Base-by-base conservation (phyloP, 2,797 vertebrate species). In the Threskiornis aethiopicus region DNA sequence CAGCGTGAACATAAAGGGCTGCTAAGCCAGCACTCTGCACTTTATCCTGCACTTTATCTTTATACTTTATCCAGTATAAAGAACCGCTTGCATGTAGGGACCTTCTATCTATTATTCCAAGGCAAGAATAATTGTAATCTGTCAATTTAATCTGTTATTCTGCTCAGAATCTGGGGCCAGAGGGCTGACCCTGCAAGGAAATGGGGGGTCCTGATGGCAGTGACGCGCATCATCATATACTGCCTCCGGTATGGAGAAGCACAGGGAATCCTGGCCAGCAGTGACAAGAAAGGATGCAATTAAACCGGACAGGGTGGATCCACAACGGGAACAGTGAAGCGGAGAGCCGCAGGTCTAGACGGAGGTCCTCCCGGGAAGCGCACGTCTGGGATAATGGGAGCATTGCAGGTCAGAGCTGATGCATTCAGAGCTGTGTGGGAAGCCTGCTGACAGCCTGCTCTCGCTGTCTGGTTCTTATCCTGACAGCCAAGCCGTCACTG, bases 271-370 rank as follows among this genome's bases (percentile, higher is more conserved):
- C 65, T 31, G 79, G 59, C n/a, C 62, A 25, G 81, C 41, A 26
- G 18, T 8, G 84, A 46, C 0, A 3, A 52, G 65, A 37, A 69
- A 71, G 54, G 72, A 39, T n/a, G 49, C 16, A 42, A 17, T 37
- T 57, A 59, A 39, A 31, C 13, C 24, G 72, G 57, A 78, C 10
- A 25, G 54, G 47, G 39, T 24, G 71, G 70, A 52, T 69, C 82
- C 6, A 6, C 28, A 44, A 12, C 0, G 2, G 71, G 82, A 85
- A 10, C 33, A 3, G 75, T 1, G 21, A 57, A 58, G 47, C 0
- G 8, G 62, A 44, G 55, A 65, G 52, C 70, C 3, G 4, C 47
- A 52, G 66, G 52, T 82, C 71, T 19, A 35, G 71, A 0, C 42
- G 16, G 54, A 42, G 33, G 10, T 70, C 33, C 37, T 14, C 39